Evolutionary conservation across 1,140 invertebrate genomes (phyloP).

Genomic region (Aleiodes sp.): DNA sequence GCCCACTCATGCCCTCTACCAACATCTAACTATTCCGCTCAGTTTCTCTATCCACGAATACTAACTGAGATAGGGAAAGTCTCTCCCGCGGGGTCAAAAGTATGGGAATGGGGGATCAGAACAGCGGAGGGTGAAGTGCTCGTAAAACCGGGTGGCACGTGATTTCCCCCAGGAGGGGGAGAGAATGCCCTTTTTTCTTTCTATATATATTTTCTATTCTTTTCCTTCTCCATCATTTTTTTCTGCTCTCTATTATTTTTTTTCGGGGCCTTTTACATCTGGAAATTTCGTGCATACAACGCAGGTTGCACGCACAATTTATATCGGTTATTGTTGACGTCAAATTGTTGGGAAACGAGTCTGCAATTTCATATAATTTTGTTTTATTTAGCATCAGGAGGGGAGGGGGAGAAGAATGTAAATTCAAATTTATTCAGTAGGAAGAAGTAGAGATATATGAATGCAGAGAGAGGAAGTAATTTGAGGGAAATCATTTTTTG

Average conservation of each 20-base stretch:
- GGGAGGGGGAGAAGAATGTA: background rate
- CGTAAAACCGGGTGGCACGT: slow-evolving; percentile 59
- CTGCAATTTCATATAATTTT: background rate
- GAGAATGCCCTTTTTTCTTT: slow-evolving; percentile 42
- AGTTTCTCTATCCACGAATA: slow-evolving; percentile 14
- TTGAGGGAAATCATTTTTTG: too few relatives aligned
- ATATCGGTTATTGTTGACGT: slow-evolving; percentile 2
- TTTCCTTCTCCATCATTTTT: slow-evolving; percentile 18
- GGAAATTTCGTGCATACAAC: slow-evolving; percentile 1
- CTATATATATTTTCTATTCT: slow-evolving; percentile 9
- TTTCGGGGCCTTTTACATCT: background rate
- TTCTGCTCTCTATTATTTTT: slow-evolving; percentile 19
- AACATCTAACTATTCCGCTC: background rate
- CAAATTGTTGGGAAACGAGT: slow-evolving; percentile 12
- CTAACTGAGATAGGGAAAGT: slow-evolving; percentile 23
- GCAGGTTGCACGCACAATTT: slow-evolving; percentile 18
- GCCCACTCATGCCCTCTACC: background rate
- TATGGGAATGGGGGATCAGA: slow-evolving; percentile 18
- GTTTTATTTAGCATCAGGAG: too few relatives aligned
- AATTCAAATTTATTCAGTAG: too few relatives aligned
- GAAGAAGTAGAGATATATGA: too few relatives aligned
- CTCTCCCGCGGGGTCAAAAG: slow-evolving; percentile 39
- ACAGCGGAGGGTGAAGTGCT: slow-evolving; percentile 41
- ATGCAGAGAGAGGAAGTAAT: too few relatives aligned
- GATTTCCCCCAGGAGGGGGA: slow-evolving; percentile 58